These are phyloP conservation scores for Falcunculus frontatus DNA, from an alignment of 2,113 vertebrate species.

Conservation along the genomic window DNA sequence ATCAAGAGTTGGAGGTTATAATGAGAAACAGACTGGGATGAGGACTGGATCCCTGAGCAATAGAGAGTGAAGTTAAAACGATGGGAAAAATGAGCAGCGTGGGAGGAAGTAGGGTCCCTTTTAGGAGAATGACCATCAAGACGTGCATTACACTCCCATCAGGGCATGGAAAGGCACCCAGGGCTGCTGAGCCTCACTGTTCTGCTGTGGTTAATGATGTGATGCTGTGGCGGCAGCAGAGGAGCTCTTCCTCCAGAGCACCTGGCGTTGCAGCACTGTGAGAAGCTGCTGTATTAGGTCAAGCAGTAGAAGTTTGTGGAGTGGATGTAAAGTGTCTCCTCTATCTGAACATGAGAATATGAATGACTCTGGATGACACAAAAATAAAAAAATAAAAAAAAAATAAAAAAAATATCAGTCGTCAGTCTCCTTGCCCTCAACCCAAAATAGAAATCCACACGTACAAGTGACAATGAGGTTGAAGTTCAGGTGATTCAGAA, in stretches of 20 bases:
- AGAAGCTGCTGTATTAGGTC: neutral
- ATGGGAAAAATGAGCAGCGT: neutral
- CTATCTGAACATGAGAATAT: neutral
- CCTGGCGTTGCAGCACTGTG: accelerated
- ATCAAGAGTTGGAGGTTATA: neutral
- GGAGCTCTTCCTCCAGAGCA: neutral
- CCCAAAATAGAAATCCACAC: neutral
- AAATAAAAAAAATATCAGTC: neutral
- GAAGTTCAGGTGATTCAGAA: conserved; percentile 50
- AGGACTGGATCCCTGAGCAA: neutral
- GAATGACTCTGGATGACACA: neutral
- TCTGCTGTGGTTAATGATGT: neutral
- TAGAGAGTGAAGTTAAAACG: neutral
- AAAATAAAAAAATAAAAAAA: neutral
- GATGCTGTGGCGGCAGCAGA: neutral
- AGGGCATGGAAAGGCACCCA: neutral
- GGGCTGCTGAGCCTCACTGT: neutral
- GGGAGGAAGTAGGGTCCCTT: neutral
- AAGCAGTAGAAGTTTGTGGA: neutral
- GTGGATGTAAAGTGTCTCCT: neutral
- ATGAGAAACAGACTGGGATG: neutral
- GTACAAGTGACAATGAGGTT: neutral
- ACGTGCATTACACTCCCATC: neutral
- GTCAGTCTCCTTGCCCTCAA: neutral
- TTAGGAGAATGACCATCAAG: neutral